A percentile compares a stretch with the other conserved stretches of the same genome.
Evolutionary conservation across 2,797 vertebrate genomes (phyloP).

Genomic region (Falco berigora): DNA sequence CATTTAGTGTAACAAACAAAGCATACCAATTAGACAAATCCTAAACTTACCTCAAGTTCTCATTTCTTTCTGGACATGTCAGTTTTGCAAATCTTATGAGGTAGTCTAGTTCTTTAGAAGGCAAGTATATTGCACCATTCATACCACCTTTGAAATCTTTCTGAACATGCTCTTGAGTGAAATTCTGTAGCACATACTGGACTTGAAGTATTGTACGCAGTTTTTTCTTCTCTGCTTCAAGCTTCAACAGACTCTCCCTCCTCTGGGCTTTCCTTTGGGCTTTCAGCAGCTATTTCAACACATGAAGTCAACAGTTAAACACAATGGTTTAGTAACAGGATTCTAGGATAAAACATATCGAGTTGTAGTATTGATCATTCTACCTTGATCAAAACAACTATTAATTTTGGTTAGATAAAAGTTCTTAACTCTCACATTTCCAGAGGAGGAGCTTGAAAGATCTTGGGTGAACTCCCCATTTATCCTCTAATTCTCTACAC

Average conservation of each 20-base stretch:
- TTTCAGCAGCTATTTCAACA: constrained; percentile 81
- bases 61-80: constrained; percentile 79
- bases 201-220: constrained; percentile 84
- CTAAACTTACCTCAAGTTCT: constrained; percentile 77
- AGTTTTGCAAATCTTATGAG: constrained; percentile 83
- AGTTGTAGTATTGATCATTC: neutral
- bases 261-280: constrained; percentile 84
- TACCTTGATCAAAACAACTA: neutral
- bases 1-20: neutral
- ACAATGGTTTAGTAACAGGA: neutral
- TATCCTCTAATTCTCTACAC: neutral
- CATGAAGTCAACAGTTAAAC: neutral
- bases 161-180: constrained; percentile 83
- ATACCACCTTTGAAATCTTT: constrained; percentile 80
- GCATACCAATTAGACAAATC: neutral
- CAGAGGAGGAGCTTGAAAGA: too few relatives aligned
- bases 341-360: neutral
- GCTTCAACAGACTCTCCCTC: constrained; percentile 78
- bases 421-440: neutral
- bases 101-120: constrained; percentile 80
- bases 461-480: neutral
- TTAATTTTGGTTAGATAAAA: neutral
- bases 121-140: constrained; percentile 80
- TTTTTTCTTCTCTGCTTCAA: constrained; percentile 82
- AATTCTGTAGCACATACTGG: constrained; percentile 84